Evolutionary conservation across 2,797 vertebrate genomes (phyloP).

Genomic region (Poecilia gillii): DNA sequence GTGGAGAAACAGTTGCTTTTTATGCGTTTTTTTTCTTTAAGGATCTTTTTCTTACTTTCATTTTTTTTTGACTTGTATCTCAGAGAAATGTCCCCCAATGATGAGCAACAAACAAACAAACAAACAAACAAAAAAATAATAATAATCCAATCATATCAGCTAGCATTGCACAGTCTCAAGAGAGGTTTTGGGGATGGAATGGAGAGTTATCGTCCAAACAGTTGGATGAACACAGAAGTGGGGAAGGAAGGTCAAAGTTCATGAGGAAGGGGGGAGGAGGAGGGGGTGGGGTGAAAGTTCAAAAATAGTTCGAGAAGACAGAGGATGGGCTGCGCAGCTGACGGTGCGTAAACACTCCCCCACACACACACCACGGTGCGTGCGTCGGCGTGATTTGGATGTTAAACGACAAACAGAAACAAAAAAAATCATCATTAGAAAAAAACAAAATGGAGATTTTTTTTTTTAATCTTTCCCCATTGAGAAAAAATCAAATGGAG

Average conservation of each 20-base stretch:
- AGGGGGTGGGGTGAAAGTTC: conserved; percentile 75
- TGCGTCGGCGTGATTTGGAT: conserved; percentile 79
- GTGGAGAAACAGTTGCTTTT: conserved; percentile 86
- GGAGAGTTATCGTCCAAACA: conserved; percentile 88
- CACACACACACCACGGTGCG: conserved; percentile 71
- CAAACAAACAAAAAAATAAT: conserved; percentile 11
- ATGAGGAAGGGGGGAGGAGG: conserved; percentile 72
- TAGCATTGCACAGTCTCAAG: conserved; percentile 90
- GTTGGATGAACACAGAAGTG: conserved; percentile 88
- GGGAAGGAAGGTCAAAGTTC: conserved; percentile 86
- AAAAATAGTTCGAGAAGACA: conserved; percentile 87
- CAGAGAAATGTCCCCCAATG: conserved; percentile 84
- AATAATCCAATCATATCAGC: conserved; percentile 82
- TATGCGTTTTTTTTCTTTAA: conserved; percentile 62
- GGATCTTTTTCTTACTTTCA: conserved; percentile 63
- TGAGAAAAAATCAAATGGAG: conserved; percentile 79
- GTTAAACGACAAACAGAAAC: conserved; percentile 78
- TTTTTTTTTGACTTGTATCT: conserved; percentile 73
- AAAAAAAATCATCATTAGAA: conserved; percentile 78
- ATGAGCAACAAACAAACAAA: conserved; percentile 82
- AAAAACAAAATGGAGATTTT: conserved; percentile 14
- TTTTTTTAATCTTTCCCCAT: no score
- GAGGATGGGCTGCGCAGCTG: conserved; percentile 85
- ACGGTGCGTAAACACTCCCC: conserved; percentile 79
- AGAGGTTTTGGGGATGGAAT: conserved; percentile 85